Percentiles rank a stretch among this genome's conserved stretches.
Evolutionary conservation across 2,113 vertebrate genomes (phyloP).

Genomic region (Sinocyclocheilus anophthalmus): DNA sequence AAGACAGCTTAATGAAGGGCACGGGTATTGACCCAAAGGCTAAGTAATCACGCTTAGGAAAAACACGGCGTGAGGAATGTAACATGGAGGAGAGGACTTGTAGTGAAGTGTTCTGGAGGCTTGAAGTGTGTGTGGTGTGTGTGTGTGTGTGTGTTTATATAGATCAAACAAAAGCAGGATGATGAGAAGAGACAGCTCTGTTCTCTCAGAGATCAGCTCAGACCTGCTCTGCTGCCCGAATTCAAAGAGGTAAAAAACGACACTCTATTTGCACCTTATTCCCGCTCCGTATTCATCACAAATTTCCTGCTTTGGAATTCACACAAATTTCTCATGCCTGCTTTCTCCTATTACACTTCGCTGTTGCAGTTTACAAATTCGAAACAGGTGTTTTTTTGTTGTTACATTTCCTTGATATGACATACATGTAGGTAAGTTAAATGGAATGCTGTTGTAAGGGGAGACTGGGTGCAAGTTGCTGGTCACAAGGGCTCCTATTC

Average conservation of each 20-base stretch:
- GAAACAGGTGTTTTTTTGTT: background rate
- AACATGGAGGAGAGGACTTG: constrained; percentile 15
- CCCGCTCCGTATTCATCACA: no score
- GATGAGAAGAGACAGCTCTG: constrained; percentile 73
- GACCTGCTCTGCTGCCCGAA: constrained; percentile 65
- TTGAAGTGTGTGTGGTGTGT: constrained; percentile 33
- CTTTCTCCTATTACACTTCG: background rate
- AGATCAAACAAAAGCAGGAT: constrained; percentile 74
- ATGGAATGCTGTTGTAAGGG: background rate
- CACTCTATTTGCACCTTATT: constrained; percentile 16
- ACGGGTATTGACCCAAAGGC: constrained; percentile 13
- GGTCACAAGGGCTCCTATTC: no score
- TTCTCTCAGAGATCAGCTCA: constrained; percentile 69
- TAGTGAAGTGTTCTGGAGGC: constrained; percentile 12
- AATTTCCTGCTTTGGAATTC: background rate
- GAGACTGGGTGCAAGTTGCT: background rate
- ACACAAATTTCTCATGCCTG: background rate
- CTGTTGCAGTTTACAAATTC: background rate
- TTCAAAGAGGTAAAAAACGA: constrained; percentile 71
- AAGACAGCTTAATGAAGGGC: constrained; percentile 13
- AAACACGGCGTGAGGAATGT: constrained; percentile 1
- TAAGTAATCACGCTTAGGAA: constrained; percentile 8
- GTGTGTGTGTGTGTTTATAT: constrained; percentile 39
- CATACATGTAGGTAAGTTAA: background rate
- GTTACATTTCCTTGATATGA: background rate